phyloP scores from a whole-genome alignment of 2,888 invertebrate genomes.

The Dasypogon diadema region DNA sequence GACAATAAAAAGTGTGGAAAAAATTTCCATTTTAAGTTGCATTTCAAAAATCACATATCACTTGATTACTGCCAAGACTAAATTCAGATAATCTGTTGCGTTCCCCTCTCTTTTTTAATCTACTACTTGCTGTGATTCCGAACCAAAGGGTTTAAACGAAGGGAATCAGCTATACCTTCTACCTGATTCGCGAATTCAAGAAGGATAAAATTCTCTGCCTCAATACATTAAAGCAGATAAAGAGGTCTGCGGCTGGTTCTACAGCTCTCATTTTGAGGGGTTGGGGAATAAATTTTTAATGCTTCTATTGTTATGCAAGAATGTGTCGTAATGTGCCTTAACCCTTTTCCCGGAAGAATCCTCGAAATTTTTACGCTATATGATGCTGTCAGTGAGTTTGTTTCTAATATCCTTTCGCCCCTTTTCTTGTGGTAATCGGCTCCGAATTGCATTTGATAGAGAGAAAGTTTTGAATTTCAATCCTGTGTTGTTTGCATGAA shows the following conservation, averaged over 20 bases:
- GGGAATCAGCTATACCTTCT: too few relatives aligned
- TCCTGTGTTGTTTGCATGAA: background rate
- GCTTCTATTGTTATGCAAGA: conserved; percentile 43
- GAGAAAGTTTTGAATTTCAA: conserved; percentile 50
- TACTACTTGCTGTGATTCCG: too few relatives aligned
- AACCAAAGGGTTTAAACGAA: too few relatives aligned
- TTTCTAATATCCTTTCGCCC: conserved; percentile 5
- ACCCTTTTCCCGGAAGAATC: conserved; percentile 19
- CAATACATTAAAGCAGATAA: conserved; percentile 43
- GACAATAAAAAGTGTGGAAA: too few relatives aligned
- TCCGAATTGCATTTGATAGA: conserved; percentile 12
- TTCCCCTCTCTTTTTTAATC: too few relatives aligned
- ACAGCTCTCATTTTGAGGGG: background rate
- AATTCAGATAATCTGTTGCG: too few relatives aligned
- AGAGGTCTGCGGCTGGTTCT: conserved; percentile 10
- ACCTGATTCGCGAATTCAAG: too few relatives aligned
- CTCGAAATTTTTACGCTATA: background rate
- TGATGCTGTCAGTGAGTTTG: conserved; percentile 1
- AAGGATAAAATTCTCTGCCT: conserved; percentile 5
- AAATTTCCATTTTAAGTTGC: too few relatives aligned
- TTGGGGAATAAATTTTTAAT: conserved; percentile 42
- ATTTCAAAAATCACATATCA: too few relatives aligned
- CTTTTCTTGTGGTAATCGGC: conserved; percentile 2
- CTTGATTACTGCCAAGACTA: too few relatives aligned
- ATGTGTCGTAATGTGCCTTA: conserved; percentile 24